Base-by-base conservation (phyloP, 2,888 invertebrate genomes). In the Luperina nickerlii region DNA sequence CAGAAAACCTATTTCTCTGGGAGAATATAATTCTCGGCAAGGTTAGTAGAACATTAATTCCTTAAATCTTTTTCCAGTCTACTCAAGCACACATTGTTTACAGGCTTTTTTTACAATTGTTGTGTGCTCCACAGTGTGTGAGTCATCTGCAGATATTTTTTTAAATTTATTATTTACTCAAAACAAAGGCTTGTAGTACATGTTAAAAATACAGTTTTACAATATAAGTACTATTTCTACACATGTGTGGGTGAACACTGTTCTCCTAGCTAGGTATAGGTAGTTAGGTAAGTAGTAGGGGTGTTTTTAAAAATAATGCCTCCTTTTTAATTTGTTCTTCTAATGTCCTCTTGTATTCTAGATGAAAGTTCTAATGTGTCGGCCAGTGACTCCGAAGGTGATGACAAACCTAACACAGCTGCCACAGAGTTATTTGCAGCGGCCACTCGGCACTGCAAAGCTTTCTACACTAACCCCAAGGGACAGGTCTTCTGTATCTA, bases 401-500 rank as follows among this genome's bases (percentile, higher is more conserved):
- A 97, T 78, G 87, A 89, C 54, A 89, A 83, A 24, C 91, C 91
- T 4, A 92, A 90, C 45, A 95, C 91, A 5, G 95, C 97, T 0
- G 92, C 94, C 0, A 95, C 93, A 27, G 96, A 97, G 66, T 87
- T 97, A 74, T 97, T 97, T 89, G 96, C 96, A 0, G 96, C 97
- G 0, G 96, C 97, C 24, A 97, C 97, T 45, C 94, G 97, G n/a
- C 98, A 98, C 90, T 98, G 98, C 38, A 98, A 98, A 93, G 97
- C 98, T 0, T 98, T 98, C 93, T 98, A 98, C 90, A 97, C 97
- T 87, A 98, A 98, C 91, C 94, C 96, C 0, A 94, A 96, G 6
- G 98, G 98, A 0, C 97, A 98, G 88, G 97, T 98, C 80, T 97
- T 98, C 90, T 98, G 98, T 69, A 94, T 98, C 69, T 98, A 98